Evolutionary conservation across 1,140 invertebrate genomes (phyloP).

Genomic region (Pseudomyrmex flavicornis): DNA sequence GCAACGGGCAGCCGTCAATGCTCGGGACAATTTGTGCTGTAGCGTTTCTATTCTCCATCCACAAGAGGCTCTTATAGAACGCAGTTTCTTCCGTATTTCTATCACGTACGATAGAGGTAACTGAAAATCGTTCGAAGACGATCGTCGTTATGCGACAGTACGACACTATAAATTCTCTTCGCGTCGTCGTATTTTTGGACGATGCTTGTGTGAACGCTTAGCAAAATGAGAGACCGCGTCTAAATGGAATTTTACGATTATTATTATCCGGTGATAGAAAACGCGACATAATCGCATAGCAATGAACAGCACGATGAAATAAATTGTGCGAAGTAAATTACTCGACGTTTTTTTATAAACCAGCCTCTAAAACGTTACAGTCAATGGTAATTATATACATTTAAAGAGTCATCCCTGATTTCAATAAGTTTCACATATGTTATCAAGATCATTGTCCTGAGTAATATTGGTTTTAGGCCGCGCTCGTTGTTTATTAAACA

Average conservation of each 20-base stretch:
- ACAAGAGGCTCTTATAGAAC: constrained; percentile 16
- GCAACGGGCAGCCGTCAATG: constrained; percentile 21
- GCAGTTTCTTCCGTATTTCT: constrained; percentile 46
- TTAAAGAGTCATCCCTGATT: too few species aligned
- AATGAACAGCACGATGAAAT: too few species aligned
- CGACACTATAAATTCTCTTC: constrained; percentile 24
- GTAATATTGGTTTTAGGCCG: too few species aligned
- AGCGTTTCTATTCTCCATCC: constrained; percentile 12
- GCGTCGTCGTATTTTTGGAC: constrained; percentile 17
- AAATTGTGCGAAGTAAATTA: too few species aligned
- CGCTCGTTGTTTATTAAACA: too few species aligned
- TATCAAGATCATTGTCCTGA: too few species aligned
- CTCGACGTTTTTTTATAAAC: too few species aligned
- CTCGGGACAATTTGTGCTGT: constrained; percentile 10
- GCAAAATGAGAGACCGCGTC: constrained; percentile 6
- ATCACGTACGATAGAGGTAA: constrained; percentile 51
- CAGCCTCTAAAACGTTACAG: too few species aligned
- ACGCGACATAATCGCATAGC: too few species aligned
- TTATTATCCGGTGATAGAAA: not conserved
- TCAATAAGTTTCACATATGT: too few species aligned
- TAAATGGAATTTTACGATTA: constrained; percentile 18
- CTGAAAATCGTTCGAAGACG: constrained; percentile 18
- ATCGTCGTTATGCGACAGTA: constrained; percentile 14
- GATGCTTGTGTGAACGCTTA: constrained; percentile 9
- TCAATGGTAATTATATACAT: too few species aligned